Conservation (phyloP, 2,888 invertebrate genomes). For the Vesta saturnalis region DNA sequence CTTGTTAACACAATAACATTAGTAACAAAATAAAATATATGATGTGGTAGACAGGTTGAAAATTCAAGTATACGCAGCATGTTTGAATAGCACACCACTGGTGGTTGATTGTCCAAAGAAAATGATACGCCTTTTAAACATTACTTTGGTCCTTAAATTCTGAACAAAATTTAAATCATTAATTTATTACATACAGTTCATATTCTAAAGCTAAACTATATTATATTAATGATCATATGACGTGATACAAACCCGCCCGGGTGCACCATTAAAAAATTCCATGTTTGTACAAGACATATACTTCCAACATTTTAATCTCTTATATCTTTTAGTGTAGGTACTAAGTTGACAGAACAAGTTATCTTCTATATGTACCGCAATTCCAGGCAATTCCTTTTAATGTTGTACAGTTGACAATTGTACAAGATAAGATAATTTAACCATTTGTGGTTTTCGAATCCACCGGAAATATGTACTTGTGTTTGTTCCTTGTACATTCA, state of each 20-base stretch:
- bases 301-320: slow-evolving; percentile 19
- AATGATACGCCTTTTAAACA: too few relatives aligned
- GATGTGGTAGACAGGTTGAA: too few relatives aligned
- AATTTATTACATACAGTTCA: slow-evolving; percentile 1
- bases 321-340: slow-evolving; percentile 7
- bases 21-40: too few relatives aligned
- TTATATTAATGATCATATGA: too few relatives aligned
- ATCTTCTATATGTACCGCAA: slow-evolving; percentile 32
- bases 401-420: slow-evolving; percentile 33
- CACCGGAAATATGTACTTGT: slow-evolving; percentile 31
- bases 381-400: slow-evolving; percentile 21
- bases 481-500: slow-evolving; percentile 32
- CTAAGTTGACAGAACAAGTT: slow-evolving; percentile 30
- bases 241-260: not conserved
- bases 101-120: too few relatives aligned
- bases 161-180: too few relatives aligned
- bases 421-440: slow-evolving; percentile 32
- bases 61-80: too few relatives aligned
- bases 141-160: too few relatives aligned
- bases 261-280: not conserved
- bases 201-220: too few relatives aligned
- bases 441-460: slow-evolving; percentile 34
- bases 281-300: slow-evolving; percentile 12
- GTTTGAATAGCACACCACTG: too few relatives aligned
- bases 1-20: too few relatives aligned